Evolutionary conservation across 2,113 vertebrate species (phyloP), one percentile per base, ranked within the genome.

Genomic region (Pyrgilauda ruficollis): DNA sequence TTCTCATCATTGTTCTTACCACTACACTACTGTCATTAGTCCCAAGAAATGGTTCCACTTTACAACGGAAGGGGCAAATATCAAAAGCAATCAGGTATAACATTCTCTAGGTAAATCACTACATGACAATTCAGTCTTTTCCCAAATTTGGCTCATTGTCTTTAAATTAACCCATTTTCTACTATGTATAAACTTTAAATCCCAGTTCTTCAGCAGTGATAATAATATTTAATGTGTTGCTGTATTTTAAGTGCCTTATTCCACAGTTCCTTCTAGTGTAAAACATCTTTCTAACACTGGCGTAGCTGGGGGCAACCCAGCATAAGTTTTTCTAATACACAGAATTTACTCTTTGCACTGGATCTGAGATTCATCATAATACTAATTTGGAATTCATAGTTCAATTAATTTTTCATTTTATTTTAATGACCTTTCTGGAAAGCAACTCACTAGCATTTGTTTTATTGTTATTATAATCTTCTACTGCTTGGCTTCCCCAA

Each of bases 341-440:
- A 13, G 59, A 70, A 35, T 92, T 78, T 90, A 74, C 64, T 92
- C 83, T 93, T 81, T 96, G 27, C 46, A 56, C 92, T 89, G 8
- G n/a, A 82, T 55, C 70, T 63, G 56, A 93, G 63, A 91, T 52
- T 87, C 72, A 74, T 70, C 74, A 94, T 22, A 75, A 82, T 27
- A 84, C 35, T 67, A 70, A 78, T 74, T 74, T 88, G 62, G 52
- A 94, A 92, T 74, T 95, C 92, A 74, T 21, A 87, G 50, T 85
- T 50, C 90, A 96, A 93, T 89, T 83, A 97, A 75, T 92, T 94
- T 95, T 95, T 97, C 37, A 91, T 86, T 96, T 95, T 84, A 89
- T 43, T 92, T 61, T 92, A 95, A 96, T 84, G 44, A n/a, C 10
- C 61, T 83, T 91, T 78, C 74, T 88, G 46, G 69, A 92, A 74